Base-by-base conservation (phyloP, 1,140 invertebrate genomes). In the Asobara japonica region DNA sequence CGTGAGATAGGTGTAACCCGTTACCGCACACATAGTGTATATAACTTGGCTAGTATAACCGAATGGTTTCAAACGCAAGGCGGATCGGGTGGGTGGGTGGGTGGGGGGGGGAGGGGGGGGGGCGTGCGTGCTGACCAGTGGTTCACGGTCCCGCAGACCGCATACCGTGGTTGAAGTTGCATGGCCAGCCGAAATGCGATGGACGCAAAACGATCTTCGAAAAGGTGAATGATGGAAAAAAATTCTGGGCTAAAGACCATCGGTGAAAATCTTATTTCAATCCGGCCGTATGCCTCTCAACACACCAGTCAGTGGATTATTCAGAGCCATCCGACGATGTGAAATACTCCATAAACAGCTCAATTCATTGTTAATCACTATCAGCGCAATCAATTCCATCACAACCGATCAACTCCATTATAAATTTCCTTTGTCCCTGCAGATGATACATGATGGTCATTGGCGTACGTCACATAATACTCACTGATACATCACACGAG, bases 1-100 rank as follows among this genome's bases (percentile, higher is more conserved):
- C 62, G 69, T 71, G 51, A 48, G 69, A 64, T 71, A 71, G 69
- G 69, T 71, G 69, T 71, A 71, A 71, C 69, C 69, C 61, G 69
- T 71, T 71, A 71, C 69, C 62, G 56, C 69, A 71, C 69, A 64
- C 65, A 71, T 62, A 65, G 61, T 36, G 56, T 61, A 45, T 30
- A 64, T 56, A 45, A 71, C 61, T 71, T 62, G 62, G 61, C 69
- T 41, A 62, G 62, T 64, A 71, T 65, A 62, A 62, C 33, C 69
- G 65, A 65, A 65, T 45, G 61, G 45, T 71, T 41, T 45, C 41
- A 45, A 71, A 65, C 62, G 69, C 65, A n/a, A n/a, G n/a, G n/a
- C n/a, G n/a, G n/a, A n/a, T n/a, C n/a, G n/a, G n/a, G n/a, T n/a
- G n/a, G n/a, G n/a, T n/a, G n/a, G n/a, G n/a, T n/a, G n/a, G n/a